Evolutionary conservation across 1,140 invertebrate species (phyloP).

Genomic region (Drosophila novamexicana): DNA sequence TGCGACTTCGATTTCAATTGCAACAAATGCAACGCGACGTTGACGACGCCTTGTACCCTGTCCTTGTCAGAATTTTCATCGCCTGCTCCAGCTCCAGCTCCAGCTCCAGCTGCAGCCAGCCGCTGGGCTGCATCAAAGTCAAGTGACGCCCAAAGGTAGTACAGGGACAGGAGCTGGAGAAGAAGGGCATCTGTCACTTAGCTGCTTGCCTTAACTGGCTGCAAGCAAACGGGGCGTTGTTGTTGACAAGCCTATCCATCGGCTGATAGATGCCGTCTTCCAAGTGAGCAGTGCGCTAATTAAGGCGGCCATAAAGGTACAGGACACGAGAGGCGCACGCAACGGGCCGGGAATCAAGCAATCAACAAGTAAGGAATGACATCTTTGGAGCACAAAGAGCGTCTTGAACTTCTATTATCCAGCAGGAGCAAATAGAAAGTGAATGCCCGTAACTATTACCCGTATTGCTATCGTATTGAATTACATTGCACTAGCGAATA

Average conservation of each 20-base stretch:
- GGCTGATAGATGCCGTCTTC: constrained; percentile 7
- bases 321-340: not conserved
- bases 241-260: constrained; percentile 12
- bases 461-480: no score
- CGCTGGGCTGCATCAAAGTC: not conserved
- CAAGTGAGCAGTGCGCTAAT: constrained; percentile 35
- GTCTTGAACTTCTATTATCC: not conserved
- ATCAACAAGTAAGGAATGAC: constrained; percentile 15
- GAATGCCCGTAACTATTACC: no score
- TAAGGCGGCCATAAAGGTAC: constrained; percentile 17
- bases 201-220: constrained; percentile 7
- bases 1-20: constrained; percentile 78
- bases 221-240: not conserved
- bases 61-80: no score
- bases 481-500: no score
- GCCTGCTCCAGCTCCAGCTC: not conserved
- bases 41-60: constrained; percentile 35
- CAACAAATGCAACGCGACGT: constrained; percentile 70
- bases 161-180: not conserved
- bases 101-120: not conserved
- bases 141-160: not conserved
- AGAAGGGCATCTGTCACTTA: constrained; percentile 4
- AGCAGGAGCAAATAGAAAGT: not conserved
- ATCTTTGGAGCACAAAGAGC: not conserved
- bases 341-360: not conserved